Evolutionary conservation across 2,888 invertebrate species (phyloP).

Genomic region (Minunthozetes semirufus): DNA sequence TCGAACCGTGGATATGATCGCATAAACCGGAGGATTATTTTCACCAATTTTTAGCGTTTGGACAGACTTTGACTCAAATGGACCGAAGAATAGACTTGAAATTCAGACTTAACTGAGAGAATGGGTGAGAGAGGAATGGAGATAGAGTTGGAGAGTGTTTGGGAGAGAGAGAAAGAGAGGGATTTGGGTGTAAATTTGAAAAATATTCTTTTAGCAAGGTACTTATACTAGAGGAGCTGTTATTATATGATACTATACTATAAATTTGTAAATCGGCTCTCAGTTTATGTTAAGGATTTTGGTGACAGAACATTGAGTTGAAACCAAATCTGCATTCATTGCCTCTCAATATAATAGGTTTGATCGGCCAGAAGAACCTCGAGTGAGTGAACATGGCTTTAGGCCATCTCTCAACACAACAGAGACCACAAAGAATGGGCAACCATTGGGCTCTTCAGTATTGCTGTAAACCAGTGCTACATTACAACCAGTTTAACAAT

Average conservation of each 20-base stretch:
- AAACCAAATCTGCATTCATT: slow-evolving; percentile 14
- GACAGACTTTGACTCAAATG: not conserved
- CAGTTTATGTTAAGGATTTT: slow-evolving; percentile 13
- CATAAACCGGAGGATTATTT: slow-evolving; percentile 11
- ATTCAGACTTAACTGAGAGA: not conserved
- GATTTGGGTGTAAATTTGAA: not conserved
- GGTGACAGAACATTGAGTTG: not conserved
- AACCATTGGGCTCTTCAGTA: not conserved
- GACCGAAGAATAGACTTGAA: too few relatives aligned
- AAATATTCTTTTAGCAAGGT: not conserved
- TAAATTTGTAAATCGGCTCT: slow-evolving; percentile 18
- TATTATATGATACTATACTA: slow-evolving; percentile 17
- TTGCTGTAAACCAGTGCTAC: not conserved
- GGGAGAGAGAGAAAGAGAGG: not conserved
- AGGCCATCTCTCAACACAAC: slow-evolving; percentile 9
- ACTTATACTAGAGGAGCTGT: not conserved
- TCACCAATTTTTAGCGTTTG: not conserved
- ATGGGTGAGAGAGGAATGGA: slow-evolving; percentile 3
- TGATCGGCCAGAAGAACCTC: not conserved
- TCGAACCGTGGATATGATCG: slow-evolving; percentile 19
- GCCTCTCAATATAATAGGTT: not conserved
- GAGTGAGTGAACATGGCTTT: not conserved
- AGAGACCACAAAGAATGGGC: slow-evolving; percentile 9
- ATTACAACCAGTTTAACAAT: not conserved
- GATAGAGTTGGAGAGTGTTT: not conserved